A percentile compares a stretch with the other conserved stretches of the same genome.
phyloP scores from a whole-genome alignment of 2,797 vertebrate genomes.

The Bufotes viridis region DNA sequence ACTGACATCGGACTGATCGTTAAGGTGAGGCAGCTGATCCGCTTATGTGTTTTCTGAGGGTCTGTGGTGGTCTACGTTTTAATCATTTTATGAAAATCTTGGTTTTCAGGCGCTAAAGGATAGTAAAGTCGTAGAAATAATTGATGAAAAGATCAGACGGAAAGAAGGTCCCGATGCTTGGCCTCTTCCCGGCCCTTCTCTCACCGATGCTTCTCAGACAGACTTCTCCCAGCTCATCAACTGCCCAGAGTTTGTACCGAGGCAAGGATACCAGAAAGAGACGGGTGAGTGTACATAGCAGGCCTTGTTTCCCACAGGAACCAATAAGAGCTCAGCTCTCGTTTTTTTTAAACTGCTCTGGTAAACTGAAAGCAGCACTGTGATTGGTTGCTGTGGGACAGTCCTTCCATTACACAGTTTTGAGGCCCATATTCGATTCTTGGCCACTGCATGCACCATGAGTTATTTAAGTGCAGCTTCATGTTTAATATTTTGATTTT shows the following conservation, averaged over 20 bases:
- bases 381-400: too few relatives aligned
- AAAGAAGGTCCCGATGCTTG: conserved; percentile 93
- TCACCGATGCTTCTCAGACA: conserved; percentile 86
- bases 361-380: neutral
- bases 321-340: neutral
- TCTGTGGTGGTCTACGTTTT: neutral
- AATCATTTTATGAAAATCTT: neutral
- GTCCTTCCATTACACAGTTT: too few relatives aligned
- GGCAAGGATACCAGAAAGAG: conserved; percentile 83
- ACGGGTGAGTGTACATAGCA: conserved; percentile 72
- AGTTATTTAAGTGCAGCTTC: too few relatives aligned
- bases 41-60: neutral
- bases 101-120: conserved; percentile 88
- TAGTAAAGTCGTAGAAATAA: conserved; percentile 93
- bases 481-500: too few relatives aligned
- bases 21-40: conserved; percentile 74
- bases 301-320: neutral
- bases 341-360: neutral
- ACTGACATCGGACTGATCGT: conserved; percentile 90
- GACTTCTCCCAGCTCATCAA: conserved; percentile 97
- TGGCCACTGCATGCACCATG: too few relatives aligned
- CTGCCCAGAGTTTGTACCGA: conserved; percentile 94
- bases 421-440: too few relatives aligned
- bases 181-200: conserved; percentile 87
- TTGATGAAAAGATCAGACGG: conserved; percentile 93